Base-by-base conservation (phyloP, 2,797 vertebrate species). In the Tarsius wallacei region DNA sequence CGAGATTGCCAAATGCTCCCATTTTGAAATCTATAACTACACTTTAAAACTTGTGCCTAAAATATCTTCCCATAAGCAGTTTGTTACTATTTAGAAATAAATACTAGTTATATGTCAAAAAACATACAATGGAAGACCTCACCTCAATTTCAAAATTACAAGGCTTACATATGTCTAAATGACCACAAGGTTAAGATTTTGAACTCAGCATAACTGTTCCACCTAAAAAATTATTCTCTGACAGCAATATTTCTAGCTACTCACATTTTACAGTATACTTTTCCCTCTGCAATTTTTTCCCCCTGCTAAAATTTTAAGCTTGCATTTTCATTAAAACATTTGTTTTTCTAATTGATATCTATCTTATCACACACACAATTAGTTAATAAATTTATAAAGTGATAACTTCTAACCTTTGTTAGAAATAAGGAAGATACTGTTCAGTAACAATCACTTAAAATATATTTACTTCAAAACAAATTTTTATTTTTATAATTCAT, bases 401-500 rank as follows among this genome's bases (percentile, higher is more conserved):
- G 28, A 42, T 17, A 93, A 71, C 31, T 89, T 81, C 15, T 85
- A 82, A 88, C 4, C 55, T 47, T 57, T 90, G 16, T 64, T 57
- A 63, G 26, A 96, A 42, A 42, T 55, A 85, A 53, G 9, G 26
- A 92, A 86, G 83, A 93, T 16, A 71, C 3, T 87, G 0, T 71
- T 24, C 42, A 63, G 47, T 61, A 90, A 93, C 53, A 17, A 77
- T 53, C 22, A 93, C 31, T 74, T 83, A 73, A 77, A 64, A 84
- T 81, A 78, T 12, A 87, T 2, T 76, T 85, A 91, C 31, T 81
- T 66, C 15, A 73, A 94, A 90, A 63, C 10, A 84, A 83, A 93
- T 5, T 26, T 57, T 76, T 49, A 66, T 24, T 68, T 71, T 87
- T 77, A 59, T 85, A 92, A 83, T 42, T 82, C 26, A 89, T 36